Evolutionary conservation across 2,113 vertebrate genomes (phyloP).

Genomic region (Protomyctophum bolini): DNA sequence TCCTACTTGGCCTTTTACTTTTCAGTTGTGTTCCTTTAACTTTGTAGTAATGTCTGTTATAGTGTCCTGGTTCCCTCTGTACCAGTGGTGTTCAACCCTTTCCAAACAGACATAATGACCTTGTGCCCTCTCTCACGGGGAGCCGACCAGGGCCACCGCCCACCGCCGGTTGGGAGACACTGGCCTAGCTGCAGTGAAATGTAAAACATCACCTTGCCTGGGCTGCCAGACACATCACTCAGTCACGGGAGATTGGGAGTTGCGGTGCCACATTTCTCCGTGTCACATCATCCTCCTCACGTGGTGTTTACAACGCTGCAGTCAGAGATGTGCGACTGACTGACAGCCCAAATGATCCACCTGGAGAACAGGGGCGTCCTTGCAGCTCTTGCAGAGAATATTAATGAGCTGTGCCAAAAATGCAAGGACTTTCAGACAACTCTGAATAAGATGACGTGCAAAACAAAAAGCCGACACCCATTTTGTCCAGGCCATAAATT

Average conservation of each 20-base stretch:
- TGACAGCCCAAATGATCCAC: constrained; percentile 57
- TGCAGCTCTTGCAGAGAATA: constrained; percentile 59
- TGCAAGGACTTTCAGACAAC: constrained; percentile 37
- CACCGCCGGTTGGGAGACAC: too few relatives aligned
- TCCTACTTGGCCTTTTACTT: too few relatives aligned
- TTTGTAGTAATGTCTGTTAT: too few relatives aligned
- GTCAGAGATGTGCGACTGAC: constrained; percentile 41
- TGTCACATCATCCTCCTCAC: constrained; percentile 18
- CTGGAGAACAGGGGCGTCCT: constrained; percentile 38
- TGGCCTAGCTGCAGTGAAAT: too few relatives aligned
- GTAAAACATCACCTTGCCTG: background rate
- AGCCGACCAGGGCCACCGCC: too few relatives aligned
- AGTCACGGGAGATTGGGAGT: constrained; percentile 3
- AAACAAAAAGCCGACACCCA: constrained; percentile 14
- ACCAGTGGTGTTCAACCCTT: too few relatives aligned
- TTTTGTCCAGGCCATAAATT: constrained; percentile 34
- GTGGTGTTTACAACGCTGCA: constrained; percentile 35
- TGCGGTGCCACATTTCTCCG: background rate
- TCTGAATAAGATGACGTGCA: constrained; percentile 9
- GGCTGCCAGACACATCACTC: background rate
- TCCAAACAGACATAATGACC: too few relatives aligned
- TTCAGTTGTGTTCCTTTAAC: too few relatives aligned
- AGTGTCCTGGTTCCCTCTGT: too few relatives aligned
- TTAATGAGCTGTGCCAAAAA: constrained; percentile 52
- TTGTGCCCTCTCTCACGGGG: too few relatives aligned